Conservation (phyloP, 2,797 vertebrate genomes). For the Poecilia gillii region DNA sequence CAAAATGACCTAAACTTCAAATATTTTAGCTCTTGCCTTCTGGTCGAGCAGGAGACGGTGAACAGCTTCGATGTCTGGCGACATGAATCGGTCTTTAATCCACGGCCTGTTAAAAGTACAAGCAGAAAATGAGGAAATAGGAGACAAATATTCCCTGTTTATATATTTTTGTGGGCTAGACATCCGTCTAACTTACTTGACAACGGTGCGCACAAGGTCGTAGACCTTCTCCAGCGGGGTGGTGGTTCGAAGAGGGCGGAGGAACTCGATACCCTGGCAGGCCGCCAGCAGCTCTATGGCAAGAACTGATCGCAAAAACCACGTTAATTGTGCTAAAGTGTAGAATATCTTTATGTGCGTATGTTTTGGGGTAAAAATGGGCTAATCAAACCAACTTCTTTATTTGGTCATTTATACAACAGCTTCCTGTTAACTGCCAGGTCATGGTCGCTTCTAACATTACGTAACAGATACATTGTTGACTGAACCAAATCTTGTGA, state of each 20-base stretch:
- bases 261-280: constrained; percentile 98
- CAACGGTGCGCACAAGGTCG: constrained; percentile 93
- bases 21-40: constrained; percentile 80
- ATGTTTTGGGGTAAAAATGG: not conserved
- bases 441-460: not conserved
- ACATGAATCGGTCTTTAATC: constrained; percentile 99
- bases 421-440: not conserved
- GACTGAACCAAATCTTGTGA: not conserved
- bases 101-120: constrained; percentile 84
- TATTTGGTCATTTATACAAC: not conserved
- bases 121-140: constrained; percentile 37
- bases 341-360: not conserved
- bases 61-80: constrained; percentile 92
- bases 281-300: constrained; percentile 94
- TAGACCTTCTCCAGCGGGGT: constrained; percentile 98
- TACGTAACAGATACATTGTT: not conserved
- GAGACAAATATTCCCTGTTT: constrained; percentile 73
- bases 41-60: constrained; percentile 92
- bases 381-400: not conserved
- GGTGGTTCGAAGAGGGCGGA: constrained; percentile 93
- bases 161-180: constrained; percentile 35
- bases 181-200: constrained; percentile 88
- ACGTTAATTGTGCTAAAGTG: not conserved
- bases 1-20: not conserved
- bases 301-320: constrained; percentile 81